Evolutionary conservation across 2,797 vertebrate genomes (phyloP).

Genomic region (Spinus olivaceus): DNA sequence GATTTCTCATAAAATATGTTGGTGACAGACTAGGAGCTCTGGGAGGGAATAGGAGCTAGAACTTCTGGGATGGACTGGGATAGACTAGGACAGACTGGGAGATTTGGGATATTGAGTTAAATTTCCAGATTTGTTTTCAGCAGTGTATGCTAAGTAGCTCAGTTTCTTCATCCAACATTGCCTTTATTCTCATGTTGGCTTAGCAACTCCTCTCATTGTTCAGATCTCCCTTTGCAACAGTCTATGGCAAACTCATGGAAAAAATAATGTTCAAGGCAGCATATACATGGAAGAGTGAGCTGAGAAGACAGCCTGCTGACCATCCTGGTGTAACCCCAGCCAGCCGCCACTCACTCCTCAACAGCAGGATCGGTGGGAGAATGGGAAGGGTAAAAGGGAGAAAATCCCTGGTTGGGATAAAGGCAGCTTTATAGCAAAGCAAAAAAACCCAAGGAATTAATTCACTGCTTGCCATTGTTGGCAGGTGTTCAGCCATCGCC

Average conservation of each 20-base stretch:
- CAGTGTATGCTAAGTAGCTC: not conserved
- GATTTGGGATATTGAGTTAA: not conserved
- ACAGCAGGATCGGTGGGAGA: not conserved
- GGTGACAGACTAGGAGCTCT: not conserved
- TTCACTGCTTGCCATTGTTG: not conserved
- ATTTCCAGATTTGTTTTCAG: not conserved
- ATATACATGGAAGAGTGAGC: not conserved
- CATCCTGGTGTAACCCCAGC: not conserved
- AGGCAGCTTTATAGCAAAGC: not conserved
- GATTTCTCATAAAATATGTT: no score
- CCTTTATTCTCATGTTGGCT: not conserved
- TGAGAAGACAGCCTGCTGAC: not conserved
- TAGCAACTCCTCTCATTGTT: accelerated
- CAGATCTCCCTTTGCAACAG: not conserved
- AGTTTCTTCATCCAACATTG: not conserved
- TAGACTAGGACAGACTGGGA: not conserved
- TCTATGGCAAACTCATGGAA: not conserved
- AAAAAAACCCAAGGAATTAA: not conserved
- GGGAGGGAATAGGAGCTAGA: not conserved
- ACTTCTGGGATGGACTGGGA: not conserved
- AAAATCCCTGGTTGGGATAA: not conserved
- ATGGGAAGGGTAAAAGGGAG: not conserved
- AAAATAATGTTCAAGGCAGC: not conserved
- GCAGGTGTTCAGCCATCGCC: not conserved
- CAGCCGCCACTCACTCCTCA: not conserved